A percentile compares a stretch with the other conserved stretches of the same genome.
Evolutionary conservation across 2,797 vertebrate species (phyloP).

Genomic region (Aplochiton taeniatus): DNA sequence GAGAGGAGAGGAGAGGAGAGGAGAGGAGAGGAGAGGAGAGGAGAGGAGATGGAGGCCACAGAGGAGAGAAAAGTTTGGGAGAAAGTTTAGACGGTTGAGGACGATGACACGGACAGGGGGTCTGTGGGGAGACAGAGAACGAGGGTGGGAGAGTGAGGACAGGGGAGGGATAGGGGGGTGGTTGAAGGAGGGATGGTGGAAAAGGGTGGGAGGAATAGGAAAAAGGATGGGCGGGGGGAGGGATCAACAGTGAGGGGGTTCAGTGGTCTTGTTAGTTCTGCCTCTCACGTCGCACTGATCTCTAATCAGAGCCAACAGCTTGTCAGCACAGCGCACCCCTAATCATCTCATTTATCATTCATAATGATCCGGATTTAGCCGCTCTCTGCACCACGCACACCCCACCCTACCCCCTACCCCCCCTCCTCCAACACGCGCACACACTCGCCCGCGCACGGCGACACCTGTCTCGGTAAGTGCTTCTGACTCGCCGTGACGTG

Average conservation of each 20-base stretch:
- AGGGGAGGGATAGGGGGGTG: background rate
- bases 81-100: conserved; percentile 49
- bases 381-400: conserved; percentile 27
- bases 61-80: conserved; percentile 47
- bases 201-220: conserved; percentile 37
- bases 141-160: too few relatives aligned
- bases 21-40: background rate
- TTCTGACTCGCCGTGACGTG: conserved; percentile 9
- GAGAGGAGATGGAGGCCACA: conserved; percentile 34
- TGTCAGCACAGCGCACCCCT: conserved; percentile 63
- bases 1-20: background rate
- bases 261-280: conserved; percentile 66
- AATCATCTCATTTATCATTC: conserved; percentile 77
- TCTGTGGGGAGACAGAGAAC: conserved; percentile 55
- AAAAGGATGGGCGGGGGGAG: conserved; percentile 1
- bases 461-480: conserved; percentile 11
- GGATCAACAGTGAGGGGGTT: conserved; percentile 34
- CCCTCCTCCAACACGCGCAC: conserved; percentile 16
- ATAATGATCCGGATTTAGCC: conserved; percentile 63
- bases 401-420: conserved; percentile 6
- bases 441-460: conserved; percentile 1
- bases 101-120: conserved; percentile 38
- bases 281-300: conserved; percentile 68
- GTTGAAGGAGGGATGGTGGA: background rate
- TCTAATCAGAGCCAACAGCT: conserved; percentile 79